These are phyloP conservation scores for Mythimna pallens DNA, from an alignment of 2,888 invertebrate genomes.

Conservation along the genomic window DNA sequence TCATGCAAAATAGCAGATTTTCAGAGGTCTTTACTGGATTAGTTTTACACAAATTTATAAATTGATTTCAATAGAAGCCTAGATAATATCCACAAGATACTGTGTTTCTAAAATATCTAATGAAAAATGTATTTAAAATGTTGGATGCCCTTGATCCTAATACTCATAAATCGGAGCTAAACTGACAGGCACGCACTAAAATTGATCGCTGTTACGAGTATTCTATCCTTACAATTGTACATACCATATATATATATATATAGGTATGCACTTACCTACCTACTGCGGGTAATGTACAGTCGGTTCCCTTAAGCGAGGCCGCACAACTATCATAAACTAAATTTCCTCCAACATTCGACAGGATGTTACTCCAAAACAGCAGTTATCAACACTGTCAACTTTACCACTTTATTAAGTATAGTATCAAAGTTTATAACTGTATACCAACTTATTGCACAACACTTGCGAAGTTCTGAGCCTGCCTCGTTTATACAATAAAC, in stretches of 20 bases:
- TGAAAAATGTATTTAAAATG: no score
- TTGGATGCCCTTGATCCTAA: no score
- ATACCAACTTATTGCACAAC: conserved; percentile 50
- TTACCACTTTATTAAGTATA: conserved; percentile 52
- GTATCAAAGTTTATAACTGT: conserved; percentile 48
- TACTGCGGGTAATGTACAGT: conserved; percentile 7
- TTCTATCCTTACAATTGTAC: not conserved
- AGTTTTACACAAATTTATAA: no score
- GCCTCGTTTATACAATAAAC: conserved; percentile 43
- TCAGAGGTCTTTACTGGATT: no score
- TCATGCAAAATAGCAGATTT: no score
- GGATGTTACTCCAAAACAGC: conserved; percentile 38
- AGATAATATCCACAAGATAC: no score
- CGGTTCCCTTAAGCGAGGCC: not conserved
- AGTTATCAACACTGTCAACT: conserved; percentile 56
- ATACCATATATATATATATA: not conserved
- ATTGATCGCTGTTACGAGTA: not conserved
- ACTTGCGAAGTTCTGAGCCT: conserved; percentile 40
- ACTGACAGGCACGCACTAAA: not conserved
- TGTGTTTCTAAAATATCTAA: no score
- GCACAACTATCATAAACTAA: conserved; percentile 28
- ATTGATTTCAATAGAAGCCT: no score
- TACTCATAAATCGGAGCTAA: not conserved
- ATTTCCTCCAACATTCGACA: conserved; percentile 39
- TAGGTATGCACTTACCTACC: not conserved